phyloP scores from a whole-genome alignment of 2,113 vertebrate genomes.

The Cochlearius cochlearius region DNA sequence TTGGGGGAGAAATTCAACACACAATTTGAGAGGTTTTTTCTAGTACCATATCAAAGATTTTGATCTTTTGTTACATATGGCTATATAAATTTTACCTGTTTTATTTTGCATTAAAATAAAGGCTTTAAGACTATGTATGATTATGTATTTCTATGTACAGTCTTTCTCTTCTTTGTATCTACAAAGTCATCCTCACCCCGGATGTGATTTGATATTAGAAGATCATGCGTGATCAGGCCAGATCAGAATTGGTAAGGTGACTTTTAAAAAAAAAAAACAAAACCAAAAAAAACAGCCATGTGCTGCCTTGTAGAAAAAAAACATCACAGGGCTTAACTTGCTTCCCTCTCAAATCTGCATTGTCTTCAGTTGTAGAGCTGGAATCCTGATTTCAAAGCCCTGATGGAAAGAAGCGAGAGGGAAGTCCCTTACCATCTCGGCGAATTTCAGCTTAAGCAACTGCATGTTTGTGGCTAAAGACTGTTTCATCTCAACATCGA shows the following conservation, averaged over 20 bases:
- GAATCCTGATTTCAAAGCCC: background rate
- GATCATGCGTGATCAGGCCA: background rate
- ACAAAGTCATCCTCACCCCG: background rate
- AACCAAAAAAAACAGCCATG: background rate
- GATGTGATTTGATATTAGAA: background rate
- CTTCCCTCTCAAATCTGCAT: background rate
- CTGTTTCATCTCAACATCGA: background rate
- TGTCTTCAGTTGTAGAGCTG: background rate
- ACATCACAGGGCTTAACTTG: background rate
- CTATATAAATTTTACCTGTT: slow-evolving; percentile 73
- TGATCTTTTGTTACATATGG: slow-evolving; percentile 71
- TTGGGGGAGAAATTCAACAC: slow-evolving; percentile 50
- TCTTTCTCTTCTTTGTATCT: background rate
- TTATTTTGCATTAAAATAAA: slow-evolving; percentile 84
- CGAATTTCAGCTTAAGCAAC: background rate
- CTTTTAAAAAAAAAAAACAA: background rate
- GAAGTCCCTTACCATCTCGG: background rate
- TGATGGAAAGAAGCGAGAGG: background rate
- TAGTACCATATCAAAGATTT: slow-evolving; percentile 63
- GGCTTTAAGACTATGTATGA: slow-evolving; percentile 62
- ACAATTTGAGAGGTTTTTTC: slow-evolving; percentile 57
- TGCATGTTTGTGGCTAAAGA: background rate
- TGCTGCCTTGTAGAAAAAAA: background rate
- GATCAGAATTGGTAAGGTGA: background rate
- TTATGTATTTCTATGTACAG: background rate